Evolutionary conservation across 2,888 invertebrate species (phyloP).

Genomic region (Ecliptopera silaceata): DNA sequence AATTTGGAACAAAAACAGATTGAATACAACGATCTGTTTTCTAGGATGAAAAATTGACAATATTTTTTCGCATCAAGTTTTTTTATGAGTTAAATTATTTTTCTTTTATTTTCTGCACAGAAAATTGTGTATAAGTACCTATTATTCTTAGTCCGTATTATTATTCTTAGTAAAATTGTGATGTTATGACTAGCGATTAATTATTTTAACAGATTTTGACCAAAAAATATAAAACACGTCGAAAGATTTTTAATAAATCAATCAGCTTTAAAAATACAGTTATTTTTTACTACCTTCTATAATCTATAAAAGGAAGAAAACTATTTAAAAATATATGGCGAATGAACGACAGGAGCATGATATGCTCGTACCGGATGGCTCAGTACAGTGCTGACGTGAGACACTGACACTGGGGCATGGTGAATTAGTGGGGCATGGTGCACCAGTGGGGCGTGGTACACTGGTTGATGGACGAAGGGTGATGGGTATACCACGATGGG

Average conservation of each 20-base stretch:
- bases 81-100: too few relatives aligned
- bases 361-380: conserved; percentile 50
- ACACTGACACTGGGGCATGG: conserved; percentile 33
- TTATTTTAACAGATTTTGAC: too few relatives aligned
- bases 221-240: too few relatives aligned
- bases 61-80: too few relatives aligned
- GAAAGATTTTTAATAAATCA: neutral
- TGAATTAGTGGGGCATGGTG: conserved; percentile 34
- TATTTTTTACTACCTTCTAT: neutral
- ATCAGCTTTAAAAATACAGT: neutral
- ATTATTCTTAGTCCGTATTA: too few relatives aligned
- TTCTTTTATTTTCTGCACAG: too few relatives aligned
- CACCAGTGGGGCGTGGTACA: conserved; percentile 30
- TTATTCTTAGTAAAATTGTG: too few relatives aligned
- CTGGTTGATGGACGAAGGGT: conserved; percentile 35
- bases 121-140: too few relatives aligned
- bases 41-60: too few relatives aligned
- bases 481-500: conserved; percentile 55
- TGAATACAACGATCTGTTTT: too few relatives aligned
- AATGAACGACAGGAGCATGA: conserved; percentile 53
- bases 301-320: neutral
- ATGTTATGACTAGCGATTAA: too few relatives aligned
- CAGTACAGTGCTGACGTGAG: conserved; percentile 33
- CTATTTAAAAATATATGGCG: conserved; percentile 16
- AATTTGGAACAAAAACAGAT: neutral